Evolutionary conservation across 2,113 vertebrate species (phyloP), one percentile per base, ranked within the genome.

Genomic region (Rhodinocichla rosea): DNA sequence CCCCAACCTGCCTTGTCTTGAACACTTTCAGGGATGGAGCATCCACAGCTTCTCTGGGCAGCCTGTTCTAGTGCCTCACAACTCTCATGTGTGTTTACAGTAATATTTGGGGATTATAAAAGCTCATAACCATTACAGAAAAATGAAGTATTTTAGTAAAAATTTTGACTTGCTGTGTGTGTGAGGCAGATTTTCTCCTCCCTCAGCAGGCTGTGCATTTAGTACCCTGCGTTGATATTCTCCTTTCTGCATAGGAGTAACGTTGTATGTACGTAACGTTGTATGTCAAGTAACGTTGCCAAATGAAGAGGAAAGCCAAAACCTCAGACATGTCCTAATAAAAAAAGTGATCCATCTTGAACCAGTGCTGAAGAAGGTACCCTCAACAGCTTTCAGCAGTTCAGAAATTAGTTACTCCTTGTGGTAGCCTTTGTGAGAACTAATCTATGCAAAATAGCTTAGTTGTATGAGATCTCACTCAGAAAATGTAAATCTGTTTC

Each of bases 241-340:
- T 57, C 4, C 16, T 77, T 79, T 63, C 37, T 67, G 15, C 18
- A 21, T 82, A 57, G 63, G n/a, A n/a, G n/a, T n/a, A n/a, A n/a
- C n/a, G n/a, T n/a, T n/a, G n/a, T n/a, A n/a, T n/a, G n/a, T n/a
- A n/a, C n/a, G n/a, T n/a, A n/a, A n/a, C n/a, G n/a, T n/a, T n/a
- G n/a, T n/a, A n/a, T n/a, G n/a, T 85, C 27, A 23, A 18, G 14
- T 59, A 37, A n/a, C 0, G 0, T 19, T 90, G 52, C 37, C 42
- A 35, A 63, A 50, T 73, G 11, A 35, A 82, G 20, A 88, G n/a
- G 32, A 85, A 85, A 84, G 20, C 18, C 1, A 69, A 23, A 64
- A 60, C 32, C 24, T 23, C 13, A 68, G 32, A 44, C 4, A 28
- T 50, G 8, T 49, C 22, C 32, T 57, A 40, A 60, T 17, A 28